Evolutionary conservation across 2,797 vertebrate species (phyloP).

Genomic region (Myoxocephalus aenaeus): DNA sequence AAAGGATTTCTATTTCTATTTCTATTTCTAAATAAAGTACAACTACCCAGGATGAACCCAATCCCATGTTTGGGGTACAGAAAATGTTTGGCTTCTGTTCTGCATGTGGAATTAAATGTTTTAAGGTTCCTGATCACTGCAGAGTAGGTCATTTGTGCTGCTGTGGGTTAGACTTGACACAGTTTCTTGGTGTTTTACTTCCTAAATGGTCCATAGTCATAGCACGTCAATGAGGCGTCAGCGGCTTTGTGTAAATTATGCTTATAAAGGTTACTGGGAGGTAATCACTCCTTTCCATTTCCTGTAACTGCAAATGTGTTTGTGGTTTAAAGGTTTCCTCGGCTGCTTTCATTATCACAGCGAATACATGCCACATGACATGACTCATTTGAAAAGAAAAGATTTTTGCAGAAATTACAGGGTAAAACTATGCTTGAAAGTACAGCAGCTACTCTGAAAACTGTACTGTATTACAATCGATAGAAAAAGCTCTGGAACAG

Average conservation of each 20-base stretch:
- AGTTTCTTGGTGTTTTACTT: neutral
- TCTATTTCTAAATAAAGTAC: slow-evolving; percentile 53
- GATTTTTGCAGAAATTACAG: slow-evolving; percentile 52
- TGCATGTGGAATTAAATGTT: slow-evolving; percentile 11
- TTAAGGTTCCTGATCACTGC: slow-evolving; percentile 11
- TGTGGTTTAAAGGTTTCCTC: slow-evolving; percentile 35
- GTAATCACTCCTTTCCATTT: slow-evolving; percentile 25
- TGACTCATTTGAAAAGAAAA: slow-evolving; percentile 52
- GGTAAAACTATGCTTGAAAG: slow-evolving; percentile 33
- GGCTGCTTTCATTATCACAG: slow-evolving; percentile 38
- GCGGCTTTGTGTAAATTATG: slow-evolving; percentile 5
- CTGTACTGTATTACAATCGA: slow-evolving; percentile 8
- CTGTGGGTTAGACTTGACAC: neutral
- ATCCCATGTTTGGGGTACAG: neutral
- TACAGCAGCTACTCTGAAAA: slow-evolving; percentile 37
- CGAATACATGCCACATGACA: slow-evolving; percentile 28
- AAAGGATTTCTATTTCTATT: too few relatives aligned
- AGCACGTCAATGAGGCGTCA: neutral
- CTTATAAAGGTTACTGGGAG: neutral
- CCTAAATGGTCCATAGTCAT: neutral
- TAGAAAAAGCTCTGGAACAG: slow-evolving; percentile 1
- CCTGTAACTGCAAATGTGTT: slow-evolving; percentile 15
- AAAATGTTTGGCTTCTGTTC: slow-evolving; percentile 5
- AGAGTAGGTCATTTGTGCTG: neutral
- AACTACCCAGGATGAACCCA: slow-evolving; percentile 34